Conservation (phyloP, 2,797 vertebrate genomes). For the Syndactyla subalaris region DNA sequence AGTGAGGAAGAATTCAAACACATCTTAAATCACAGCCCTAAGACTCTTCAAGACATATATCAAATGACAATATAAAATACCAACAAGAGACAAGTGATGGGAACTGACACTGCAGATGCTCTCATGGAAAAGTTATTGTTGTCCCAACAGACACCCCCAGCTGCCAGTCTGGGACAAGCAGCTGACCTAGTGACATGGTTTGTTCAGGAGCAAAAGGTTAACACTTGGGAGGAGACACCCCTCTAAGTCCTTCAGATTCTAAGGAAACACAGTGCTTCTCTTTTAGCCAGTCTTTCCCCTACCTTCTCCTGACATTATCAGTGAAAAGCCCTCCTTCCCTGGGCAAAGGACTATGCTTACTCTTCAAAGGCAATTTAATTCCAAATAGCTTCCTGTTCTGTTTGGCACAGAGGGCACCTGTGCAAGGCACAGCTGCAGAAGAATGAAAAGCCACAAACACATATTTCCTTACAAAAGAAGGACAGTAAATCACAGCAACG, state of each 20-base stretch:
- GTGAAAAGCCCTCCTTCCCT: background rate
- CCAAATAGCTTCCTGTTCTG: background rate
- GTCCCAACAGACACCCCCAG: background rate
- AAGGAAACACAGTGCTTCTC: background rate
- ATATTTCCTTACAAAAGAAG: background rate
- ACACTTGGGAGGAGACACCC: background rate
- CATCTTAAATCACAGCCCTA: background rate
- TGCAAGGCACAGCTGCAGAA: background rate
- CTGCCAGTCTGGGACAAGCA: background rate
- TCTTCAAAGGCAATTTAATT: background rate
- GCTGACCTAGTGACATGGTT: fast-evolving
- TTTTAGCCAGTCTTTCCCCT: background rate
- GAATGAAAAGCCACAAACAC: background rate
- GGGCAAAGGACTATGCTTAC: background rate
- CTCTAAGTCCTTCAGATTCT: background rate
- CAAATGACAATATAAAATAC: background rate
- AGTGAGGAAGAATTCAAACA: background rate
- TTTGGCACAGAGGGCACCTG: background rate
- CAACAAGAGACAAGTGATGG: background rate
- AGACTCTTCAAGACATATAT: background rate
- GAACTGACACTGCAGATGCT: background rate
- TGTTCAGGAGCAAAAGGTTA: background rate
- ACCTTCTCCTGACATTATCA: background rate
- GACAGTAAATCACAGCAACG: background rate
- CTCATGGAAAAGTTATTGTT: background rate